Evolutionary conservation across 2,113 vertebrate species (phyloP).

Genomic region (Machaerirhynchus nigripectus): DNA sequence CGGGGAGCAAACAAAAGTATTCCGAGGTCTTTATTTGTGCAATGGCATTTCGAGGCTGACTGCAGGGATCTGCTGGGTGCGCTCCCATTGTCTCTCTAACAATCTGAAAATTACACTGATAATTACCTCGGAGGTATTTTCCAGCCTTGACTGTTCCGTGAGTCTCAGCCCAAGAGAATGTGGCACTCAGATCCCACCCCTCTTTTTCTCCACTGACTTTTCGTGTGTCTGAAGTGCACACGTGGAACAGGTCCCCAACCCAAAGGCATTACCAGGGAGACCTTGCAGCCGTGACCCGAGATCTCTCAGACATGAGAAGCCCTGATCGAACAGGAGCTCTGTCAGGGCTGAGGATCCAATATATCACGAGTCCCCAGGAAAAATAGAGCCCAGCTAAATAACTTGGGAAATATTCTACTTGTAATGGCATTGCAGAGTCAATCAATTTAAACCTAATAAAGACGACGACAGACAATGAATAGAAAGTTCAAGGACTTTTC

Average conservation of each 20-base stretch:
- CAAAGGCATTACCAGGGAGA: background rate
- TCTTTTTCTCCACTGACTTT: background rate
- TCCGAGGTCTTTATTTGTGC: background rate
- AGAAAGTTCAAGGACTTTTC: constrained; percentile 62
- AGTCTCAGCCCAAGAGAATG: background rate
- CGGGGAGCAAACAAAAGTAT: background rate
- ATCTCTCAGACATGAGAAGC: background rate
- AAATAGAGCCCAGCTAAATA: constrained; percentile 45
- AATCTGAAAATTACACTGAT: background rate
- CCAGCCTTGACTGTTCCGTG: background rate
- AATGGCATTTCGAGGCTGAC: background rate
- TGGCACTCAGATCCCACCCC: background rate
- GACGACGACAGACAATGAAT: constrained; percentile 30
- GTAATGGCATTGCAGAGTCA: constrained; percentile 34
- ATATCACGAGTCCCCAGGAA: background rate
- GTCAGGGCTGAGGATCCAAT: background rate
- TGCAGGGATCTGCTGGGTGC: background rate
- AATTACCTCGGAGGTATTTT: background rate
- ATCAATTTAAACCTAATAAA: constrained; percentile 61
- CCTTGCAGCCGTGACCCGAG: background rate
- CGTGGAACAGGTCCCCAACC: background rate
- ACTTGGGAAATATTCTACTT: constrained; percentile 18
- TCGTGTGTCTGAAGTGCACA: too few relatives aligned
- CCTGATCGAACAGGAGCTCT: background rate
- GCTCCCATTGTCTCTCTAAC: background rate